Conservation (phyloP, 1,140 invertebrate species). For the Mesaphorura yosii region DNA sequence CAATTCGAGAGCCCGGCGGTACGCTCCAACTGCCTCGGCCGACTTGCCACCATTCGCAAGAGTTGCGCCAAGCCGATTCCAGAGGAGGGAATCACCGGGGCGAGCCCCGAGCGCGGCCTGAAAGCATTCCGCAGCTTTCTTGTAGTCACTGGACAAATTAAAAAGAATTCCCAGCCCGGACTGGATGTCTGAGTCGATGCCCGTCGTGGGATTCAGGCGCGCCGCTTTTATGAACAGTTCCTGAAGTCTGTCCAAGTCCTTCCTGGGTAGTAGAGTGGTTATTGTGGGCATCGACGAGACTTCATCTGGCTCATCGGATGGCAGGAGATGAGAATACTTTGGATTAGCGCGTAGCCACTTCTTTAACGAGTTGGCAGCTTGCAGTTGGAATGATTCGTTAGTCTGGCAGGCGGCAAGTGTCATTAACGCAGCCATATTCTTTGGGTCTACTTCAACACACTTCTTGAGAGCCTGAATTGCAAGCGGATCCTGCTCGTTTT, state of each 20-base stretch:
- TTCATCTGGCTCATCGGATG: conserved; percentile 13
- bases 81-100: conserved; percentile 74
- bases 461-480: conserved; percentile 80
- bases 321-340: conserved; percentile 63
- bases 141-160: conserved; percentile 84
- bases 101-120: conserved; percentile 66
- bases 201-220: conserved; percentile 52
- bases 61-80: conserved; percentile 95
- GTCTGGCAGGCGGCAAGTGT: conserved; percentile 86
- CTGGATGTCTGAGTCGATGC: conserved; percentile 88
- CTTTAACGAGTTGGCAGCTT: conserved; percentile 43
- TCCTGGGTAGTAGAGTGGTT: conserved; percentile 5
- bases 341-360: conserved; percentile 77
- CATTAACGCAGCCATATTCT: conserved; percentile 73
- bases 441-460: conserved; percentile 67
- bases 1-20: conserved; percentile 78
- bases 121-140: conserved; percentile 95
- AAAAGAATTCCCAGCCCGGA: conserved; percentile 90
- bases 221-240: conserved; percentile 76
- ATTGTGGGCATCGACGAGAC: conserved; percentile 20
- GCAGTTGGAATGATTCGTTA: conserved; percentile 61
- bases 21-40: conserved; percentile 92
- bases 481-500: conserved; percentile 78
- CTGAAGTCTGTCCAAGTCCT: conserved; percentile 52
- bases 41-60: conserved; percentile 88